Evolutionary conservation across 2,888 invertebrate genomes (phyloP).

Genomic region (Piscicola geometra): DNA sequence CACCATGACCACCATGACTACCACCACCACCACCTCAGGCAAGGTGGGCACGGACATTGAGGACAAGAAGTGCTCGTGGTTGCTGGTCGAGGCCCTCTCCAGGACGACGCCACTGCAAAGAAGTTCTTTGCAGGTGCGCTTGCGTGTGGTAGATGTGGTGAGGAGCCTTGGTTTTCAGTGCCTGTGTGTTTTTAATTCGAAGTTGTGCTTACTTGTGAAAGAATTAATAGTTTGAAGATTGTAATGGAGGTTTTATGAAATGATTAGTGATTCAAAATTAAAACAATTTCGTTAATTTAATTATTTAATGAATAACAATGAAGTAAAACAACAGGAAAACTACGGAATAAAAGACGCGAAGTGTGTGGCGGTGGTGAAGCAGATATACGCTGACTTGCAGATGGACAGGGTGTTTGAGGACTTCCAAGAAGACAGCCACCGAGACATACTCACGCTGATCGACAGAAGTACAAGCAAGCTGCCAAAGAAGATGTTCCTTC

Average conservation of each 20-base stretch:
- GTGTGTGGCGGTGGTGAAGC: slow-evolving; percentile 50
- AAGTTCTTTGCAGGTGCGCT: slow-evolving; percentile 47
- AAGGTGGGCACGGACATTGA: slow-evolving; percentile 86
- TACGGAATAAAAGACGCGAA: slow-evolving; percentile 49
- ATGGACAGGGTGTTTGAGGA: slow-evolving; percentile 48
- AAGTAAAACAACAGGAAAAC: too few relatives aligned
- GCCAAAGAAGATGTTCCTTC: slow-evolving; percentile 51
- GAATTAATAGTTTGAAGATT: background rate
- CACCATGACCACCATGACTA: too few relatives aligned
- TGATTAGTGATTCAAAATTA: too few relatives aligned
- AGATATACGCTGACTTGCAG: slow-evolving; percentile 49
- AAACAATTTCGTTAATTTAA: too few relatives aligned
- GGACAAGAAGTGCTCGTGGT: slow-evolving; percentile 94
- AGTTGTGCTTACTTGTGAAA: background rate
- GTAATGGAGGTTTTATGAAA: background rate
- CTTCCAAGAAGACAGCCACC: slow-evolving; percentile 52
- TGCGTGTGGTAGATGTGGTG: too few relatives aligned
- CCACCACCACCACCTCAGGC: slow-evolving; percentile 58
- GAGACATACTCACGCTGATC: slow-evolving; percentile 48
- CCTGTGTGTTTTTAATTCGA: background rate
- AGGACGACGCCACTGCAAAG: slow-evolving; percentile 47
- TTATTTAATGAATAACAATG: too few relatives aligned
- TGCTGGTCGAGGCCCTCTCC: slow-evolving; percentile 75
- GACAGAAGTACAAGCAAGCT: slow-evolving; percentile 46
- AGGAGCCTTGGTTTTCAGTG: background rate